Evolutionary conservation across 2,888 invertebrate species (phyloP).

Genomic region (Nemoura dubitans): DNA sequence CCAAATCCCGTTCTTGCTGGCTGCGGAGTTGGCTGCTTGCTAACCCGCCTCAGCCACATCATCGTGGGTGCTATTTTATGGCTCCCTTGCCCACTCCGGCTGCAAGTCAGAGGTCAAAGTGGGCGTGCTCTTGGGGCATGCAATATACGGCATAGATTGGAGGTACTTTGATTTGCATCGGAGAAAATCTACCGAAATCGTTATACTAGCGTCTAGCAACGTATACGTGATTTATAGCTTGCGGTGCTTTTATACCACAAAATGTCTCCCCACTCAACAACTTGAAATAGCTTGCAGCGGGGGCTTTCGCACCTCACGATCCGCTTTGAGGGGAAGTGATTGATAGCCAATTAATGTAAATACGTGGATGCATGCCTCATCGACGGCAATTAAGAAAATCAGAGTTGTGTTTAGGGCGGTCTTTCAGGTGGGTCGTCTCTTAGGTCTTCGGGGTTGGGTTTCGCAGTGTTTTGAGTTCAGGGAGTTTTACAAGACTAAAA

Average conservation of each 20-base stretch:
- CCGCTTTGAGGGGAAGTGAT: not conserved
- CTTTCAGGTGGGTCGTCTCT: too few species aligned
- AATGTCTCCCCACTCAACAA: not conserved
- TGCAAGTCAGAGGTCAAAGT: not conserved
- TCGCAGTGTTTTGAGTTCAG: too few species aligned
- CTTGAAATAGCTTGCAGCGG: not conserved
- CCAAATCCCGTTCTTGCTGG: not conserved
- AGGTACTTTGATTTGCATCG: not conserved
- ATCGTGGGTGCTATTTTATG: not conserved
- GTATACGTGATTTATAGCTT: not conserved
- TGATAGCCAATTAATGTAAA: not conserved
- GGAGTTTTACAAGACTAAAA: too few species aligned
- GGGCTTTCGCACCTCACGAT: not conserved
- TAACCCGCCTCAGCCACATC: not conserved
- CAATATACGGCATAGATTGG: not conserved
- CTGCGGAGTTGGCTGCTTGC: not conserved
- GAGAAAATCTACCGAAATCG: not conserved
- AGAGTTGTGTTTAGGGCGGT: too few species aligned
- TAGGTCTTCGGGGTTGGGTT: too few species aligned
- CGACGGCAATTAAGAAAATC: not conserved
- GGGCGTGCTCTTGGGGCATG: not conserved
- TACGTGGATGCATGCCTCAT: not conserved
- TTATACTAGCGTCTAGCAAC: not conserved
- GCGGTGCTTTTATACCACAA: not conserved
- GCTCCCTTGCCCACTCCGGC: not conserved